Percentiles rank a stretch among this genome's conserved stretches.
These are phyloP conservation scores for Todiramphus saurophagus DNA, from an alignment of 2,113 vertebrate genomes.

Conservation along the genomic window DNA sequence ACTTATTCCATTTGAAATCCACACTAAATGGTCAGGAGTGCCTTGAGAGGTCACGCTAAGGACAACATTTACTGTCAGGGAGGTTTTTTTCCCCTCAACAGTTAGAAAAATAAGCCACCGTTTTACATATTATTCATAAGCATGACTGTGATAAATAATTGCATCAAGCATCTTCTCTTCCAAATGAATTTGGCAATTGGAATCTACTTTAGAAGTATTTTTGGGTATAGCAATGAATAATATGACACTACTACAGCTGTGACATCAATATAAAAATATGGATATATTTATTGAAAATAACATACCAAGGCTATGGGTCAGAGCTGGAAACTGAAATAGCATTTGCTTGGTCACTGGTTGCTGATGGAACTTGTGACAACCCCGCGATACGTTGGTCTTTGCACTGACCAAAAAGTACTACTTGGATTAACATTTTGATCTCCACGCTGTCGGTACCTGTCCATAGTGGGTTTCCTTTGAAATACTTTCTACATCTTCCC, in stretches of 20 bases:
- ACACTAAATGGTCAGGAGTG: not conserved
- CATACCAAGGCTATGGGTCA: not conserved
- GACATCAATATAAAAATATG: not conserved
- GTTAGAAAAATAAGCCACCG: not conserved
- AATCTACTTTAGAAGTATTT: not conserved
- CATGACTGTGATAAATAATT: constrained; percentile 10
- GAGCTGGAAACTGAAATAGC: not conserved
- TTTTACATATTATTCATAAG: not conserved
- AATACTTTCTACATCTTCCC: not conserved
- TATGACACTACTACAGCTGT: not conserved
- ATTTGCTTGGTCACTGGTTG: not conserved
- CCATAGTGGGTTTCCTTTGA: not conserved
- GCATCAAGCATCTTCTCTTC: not conserved
- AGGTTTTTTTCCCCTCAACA: not conserved
- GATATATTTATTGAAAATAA: not conserved
- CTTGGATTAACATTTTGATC: not conserved
- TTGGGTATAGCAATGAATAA: not conserved
- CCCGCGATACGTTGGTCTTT: not conserved
- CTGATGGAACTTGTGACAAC: not conserved
- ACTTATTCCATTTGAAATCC: not conserved
- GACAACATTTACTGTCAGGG: not conserved
- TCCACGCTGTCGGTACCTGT: not conserved
- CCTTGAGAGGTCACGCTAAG: not conserved
- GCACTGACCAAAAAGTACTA: not conserved
- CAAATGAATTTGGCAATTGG: constrained; percentile 8